Evolutionary conservation across 2,888 invertebrate genomes (phyloP), one percentile per base, ranked within the genome.

Genomic region (Napeogenes inachia): DNA sequence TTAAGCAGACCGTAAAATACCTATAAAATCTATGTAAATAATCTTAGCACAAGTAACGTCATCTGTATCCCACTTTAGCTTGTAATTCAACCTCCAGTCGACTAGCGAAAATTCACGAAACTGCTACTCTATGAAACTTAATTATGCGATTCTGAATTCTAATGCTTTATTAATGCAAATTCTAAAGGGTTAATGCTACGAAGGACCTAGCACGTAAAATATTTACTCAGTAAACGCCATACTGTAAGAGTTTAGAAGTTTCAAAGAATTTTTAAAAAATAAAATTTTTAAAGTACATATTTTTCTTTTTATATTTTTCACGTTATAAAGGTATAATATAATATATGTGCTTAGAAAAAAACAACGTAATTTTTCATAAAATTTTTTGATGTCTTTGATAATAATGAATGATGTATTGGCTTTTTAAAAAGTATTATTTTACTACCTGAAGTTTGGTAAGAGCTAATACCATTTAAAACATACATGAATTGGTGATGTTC

Each of bases 121-220:
- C 68, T 77, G 80, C 72, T 77, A 73, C 64, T 55, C 63, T 57
- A 38, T 62, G 57, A 46, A 67, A 68, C 78, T 80, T 81, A 81
- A 85, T 84, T 81, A 83, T 80, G 77, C 77, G 73, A 79, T 85
- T 80, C 73, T 72, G 80, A 80, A 82, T 78, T 79, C 76, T 80
- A 82, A 83, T 80, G 80, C 68, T 78, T 81, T 84, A 84, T 85
- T 81, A 79, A 86, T 85, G 85, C 82, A 85, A 86, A 86, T 84
- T 76, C 77, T 71, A 77, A 82, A 80, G 80, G 85, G 80, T 78
- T 77, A 75, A 76, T 74, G 74, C 75, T 74, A 72, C 76, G 72
- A 78, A 78, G 80, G 78, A 76, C 73, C 73, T 71, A 73, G 70
- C 75, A 82, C 81, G 84, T 84, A 77, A 79, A 84, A 82, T 80